Base-by-base conservation (phyloP, 2,888 invertebrate species). In the Cryptus armator region DNA sequence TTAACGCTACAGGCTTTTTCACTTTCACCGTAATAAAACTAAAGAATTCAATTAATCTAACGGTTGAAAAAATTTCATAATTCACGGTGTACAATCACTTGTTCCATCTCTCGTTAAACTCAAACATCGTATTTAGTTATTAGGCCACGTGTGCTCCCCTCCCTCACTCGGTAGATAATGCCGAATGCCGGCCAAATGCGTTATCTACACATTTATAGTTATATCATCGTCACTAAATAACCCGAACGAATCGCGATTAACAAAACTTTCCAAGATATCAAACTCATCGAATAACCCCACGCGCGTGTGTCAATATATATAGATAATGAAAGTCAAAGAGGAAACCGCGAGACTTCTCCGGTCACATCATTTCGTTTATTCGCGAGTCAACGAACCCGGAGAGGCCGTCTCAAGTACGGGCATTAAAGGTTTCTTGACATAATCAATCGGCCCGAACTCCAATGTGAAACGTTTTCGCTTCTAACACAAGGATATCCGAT, bases 341-440 rank as follows among this genome's bases (percentile, higher is more conserved):
- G 19, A 64, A 53, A 66, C 44, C 59, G 43, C 51, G 44, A 51
- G 43, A 51, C n/a, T 51, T 14, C 43, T 67, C 19, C 24, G 64
- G 59, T 48, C 62, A 56, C 62, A 51, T 56, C 66, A 76, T 80
- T 71, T 76, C 75, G 71, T 81, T 77, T 37, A 64, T 81, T 80
- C 80, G 24, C 68, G 77, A 62, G 81, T 84, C 84, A 81, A 84
- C 62, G 84, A 81, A 81, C 84, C 43, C 84, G 29, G 56, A 24
- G 10, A 10, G 12, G 56, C 56, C 10, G 56, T 56, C 37, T 24
- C 10, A 24, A 9, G 56, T 24, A 56, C 56, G 56, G 0, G 56
- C 56, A 56, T 56, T 24, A 24, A 24, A 37, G 37, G 56, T 24
- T 56, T 24, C 56, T 24, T 24, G 56, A 56, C 56, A 24, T 7